phyloP scores from a whole-genome alignment of 2,797 vertebrate genomes.

The Meda fulgida region DNA sequence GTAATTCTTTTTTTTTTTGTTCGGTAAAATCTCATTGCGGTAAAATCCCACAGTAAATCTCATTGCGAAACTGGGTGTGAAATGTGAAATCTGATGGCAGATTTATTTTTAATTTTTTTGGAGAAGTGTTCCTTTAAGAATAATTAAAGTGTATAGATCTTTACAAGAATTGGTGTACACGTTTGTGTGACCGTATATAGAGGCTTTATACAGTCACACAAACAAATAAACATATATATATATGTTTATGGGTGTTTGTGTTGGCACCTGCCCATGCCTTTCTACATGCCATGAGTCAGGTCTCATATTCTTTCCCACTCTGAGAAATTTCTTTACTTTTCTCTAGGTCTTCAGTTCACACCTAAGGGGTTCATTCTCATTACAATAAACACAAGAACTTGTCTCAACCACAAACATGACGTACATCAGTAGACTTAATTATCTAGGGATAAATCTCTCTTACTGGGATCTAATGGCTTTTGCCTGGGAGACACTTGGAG shows the following conservation, averaged over 20 bases:
- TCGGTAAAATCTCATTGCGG: no score
- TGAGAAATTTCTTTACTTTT: neutral
- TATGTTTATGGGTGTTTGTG: neutral
- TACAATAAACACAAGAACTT: constrained; percentile 19
- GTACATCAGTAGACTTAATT: constrained; percentile 42
- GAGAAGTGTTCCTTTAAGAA: no score
- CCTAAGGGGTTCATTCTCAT: constrained; percentile 29
- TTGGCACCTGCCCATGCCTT: neutral
- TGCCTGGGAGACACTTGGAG: constrained; percentile 8
- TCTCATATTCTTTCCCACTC: neutral
- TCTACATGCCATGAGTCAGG: neutral
- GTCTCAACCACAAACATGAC: constrained; percentile 27
- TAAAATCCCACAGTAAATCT: neutral
- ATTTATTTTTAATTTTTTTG: no score
- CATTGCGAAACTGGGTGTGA: no score
- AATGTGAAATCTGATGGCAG: no score
- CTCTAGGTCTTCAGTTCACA: constrained; percentile 10
- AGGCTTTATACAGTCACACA: no score
- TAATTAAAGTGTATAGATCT: no score
- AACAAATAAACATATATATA: neutral
- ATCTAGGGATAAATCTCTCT: constrained; percentile 47
- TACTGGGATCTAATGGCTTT: constrained; percentile 19
- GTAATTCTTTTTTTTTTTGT: neutral
- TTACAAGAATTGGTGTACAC: neutral
- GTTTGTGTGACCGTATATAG: neutral